These are phyloP conservation scores for Microtus oregoni DNA, from an alignment of 2,113 vertebrate species.

Conservation along the genomic window DNA sequence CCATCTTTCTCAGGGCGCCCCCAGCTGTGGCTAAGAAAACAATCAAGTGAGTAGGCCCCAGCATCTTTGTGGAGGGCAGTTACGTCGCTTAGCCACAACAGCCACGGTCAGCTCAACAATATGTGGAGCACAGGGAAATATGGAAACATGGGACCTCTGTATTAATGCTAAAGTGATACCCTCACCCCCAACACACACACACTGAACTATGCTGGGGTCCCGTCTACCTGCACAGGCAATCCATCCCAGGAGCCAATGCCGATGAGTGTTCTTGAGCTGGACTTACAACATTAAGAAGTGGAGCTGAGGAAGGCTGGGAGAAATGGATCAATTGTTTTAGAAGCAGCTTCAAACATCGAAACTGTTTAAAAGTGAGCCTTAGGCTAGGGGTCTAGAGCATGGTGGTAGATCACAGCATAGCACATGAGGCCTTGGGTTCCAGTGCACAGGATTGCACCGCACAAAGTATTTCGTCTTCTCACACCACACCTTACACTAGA, in stretches of 20 bases:
- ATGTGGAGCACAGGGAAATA: not conserved
- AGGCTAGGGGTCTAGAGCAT: too few relatives aligned
- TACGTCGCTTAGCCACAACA: not conserved
- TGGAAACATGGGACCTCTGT: not conserved
- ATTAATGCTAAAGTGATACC: not conserved
- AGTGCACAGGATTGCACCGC: not conserved
- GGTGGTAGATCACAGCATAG: too few relatives aligned
- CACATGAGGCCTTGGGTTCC: not conserved
- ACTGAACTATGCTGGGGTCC: not conserved
- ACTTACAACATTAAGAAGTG: too few relatives aligned
- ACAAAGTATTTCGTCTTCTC: conserved; percentile 20
- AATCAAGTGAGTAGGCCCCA: not conserved
- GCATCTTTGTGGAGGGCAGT: too few relatives aligned
- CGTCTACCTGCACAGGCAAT: not conserved
- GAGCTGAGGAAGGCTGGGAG: not conserved
- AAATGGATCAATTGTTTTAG: not conserved
- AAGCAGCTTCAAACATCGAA: not conserved
- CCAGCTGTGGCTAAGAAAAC: not conserved
- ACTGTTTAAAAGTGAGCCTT: conserved; percentile 12
- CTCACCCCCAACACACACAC: too few relatives aligned
- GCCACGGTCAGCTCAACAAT: not conserved
- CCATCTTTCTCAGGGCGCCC: not conserved
- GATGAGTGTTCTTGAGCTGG: too few relatives aligned
- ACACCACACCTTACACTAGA: not conserved
- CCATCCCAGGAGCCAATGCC: too few relatives aligned